Evolutionary conservation across 2,113 vertebrate genomes (phyloP).

Genomic region (Motacilla tschutschensis): DNA sequence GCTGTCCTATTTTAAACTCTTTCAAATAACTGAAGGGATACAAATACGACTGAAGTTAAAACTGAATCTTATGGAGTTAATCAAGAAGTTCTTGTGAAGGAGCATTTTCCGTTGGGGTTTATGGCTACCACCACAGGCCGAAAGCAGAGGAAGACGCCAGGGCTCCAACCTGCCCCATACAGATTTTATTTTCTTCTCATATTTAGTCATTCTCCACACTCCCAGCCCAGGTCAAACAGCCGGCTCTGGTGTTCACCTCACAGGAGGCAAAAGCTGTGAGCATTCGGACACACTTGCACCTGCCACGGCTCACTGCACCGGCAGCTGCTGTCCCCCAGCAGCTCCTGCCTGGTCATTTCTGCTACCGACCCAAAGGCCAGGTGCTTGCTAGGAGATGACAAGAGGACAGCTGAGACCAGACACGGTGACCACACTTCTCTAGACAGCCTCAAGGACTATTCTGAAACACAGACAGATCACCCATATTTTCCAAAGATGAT

Average conservation of each 20-base stretch:
- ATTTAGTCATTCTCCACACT: background rate
- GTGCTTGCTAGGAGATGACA: background rate
- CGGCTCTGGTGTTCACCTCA: background rate
- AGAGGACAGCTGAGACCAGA: background rate
- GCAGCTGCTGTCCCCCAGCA: background rate
- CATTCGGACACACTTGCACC: rapidly evolving
- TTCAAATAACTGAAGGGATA: background rate
- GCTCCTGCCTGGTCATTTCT: background rate
- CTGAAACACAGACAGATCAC: background rate
- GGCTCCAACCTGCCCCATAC: background rate
- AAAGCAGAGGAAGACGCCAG: background rate
- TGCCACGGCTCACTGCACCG: background rate
- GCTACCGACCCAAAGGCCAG: background rate
- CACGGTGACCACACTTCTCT: rapidly evolving
- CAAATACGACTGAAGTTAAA: background rate
- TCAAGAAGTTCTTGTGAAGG: background rate
- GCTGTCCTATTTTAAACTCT: background rate
- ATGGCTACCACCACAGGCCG: background rate
- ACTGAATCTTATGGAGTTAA: background rate
- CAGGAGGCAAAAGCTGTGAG: background rate
- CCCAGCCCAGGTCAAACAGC: background rate
- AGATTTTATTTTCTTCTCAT: background rate
- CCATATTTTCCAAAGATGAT: background rate
- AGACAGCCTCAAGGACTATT: background rate
- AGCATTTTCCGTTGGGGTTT: background rate